A percentile compares a stretch with the other conserved stretches of the same genome.
phyloP scores from a whole-genome alignment of 2,888 invertebrate genomes.

The Orthosia gothica region DNA sequence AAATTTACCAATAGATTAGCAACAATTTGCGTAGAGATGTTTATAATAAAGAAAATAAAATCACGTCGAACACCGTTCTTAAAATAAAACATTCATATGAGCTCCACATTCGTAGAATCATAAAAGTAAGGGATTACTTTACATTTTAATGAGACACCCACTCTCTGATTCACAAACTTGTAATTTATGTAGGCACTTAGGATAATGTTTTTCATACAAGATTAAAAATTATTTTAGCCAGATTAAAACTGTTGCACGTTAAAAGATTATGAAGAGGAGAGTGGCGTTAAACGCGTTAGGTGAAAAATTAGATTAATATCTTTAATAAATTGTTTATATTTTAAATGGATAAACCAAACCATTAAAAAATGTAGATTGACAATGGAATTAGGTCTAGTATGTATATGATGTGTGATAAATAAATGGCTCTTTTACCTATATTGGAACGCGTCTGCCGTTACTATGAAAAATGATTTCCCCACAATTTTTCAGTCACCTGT shows the following conservation, averaged over 20 bases:
- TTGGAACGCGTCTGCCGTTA: too few relatives aligned
- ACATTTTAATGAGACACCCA: constrained; percentile 41
- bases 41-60: neutral
- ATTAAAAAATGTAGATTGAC: too few relatives aligned
- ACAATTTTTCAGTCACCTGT: too few relatives aligned
- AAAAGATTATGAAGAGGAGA: constrained; percentile 6
- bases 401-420: too few relatives aligned
- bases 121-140: constrained; percentile 9
- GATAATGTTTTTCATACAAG: neutral
- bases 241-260: constrained; percentile 1
- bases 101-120: neutral
- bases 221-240: constrained; percentile 7
- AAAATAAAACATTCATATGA: constrained; percentile 1
- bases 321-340: too few relatives aligned
- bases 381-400: too few relatives aligned
- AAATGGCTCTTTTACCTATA: too few relatives aligned
- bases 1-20: neutral
- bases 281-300: neutral
- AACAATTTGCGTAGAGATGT: constrained; percentile 12
- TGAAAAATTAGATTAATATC: neutral
- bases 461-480: too few relatives aligned
- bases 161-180: constrained; percentile 24
- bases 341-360: too few relatives aligned
- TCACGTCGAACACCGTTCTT: neutral
- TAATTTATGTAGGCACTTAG: constrained; percentile 35